phyloP scores from a whole-genome alignment of 2,113 vertebrate genomes.

The Macquaria australasica region DNA sequence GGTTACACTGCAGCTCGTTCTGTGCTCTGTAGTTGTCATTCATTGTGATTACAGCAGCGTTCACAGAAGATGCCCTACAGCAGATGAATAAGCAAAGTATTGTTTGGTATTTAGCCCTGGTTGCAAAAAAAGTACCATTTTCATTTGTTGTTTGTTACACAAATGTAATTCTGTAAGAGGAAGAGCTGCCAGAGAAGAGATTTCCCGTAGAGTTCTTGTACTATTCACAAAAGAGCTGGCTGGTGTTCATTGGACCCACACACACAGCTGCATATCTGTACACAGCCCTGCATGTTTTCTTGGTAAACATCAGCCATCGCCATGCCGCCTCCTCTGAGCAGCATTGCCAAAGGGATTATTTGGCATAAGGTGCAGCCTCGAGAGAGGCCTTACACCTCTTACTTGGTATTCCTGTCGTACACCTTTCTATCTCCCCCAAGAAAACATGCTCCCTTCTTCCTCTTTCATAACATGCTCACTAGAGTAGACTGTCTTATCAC shows the following conservation, averaged over 20 bases:
- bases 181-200: slow-evolving; percentile 39
- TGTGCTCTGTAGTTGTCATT: slow-evolving; percentile 1
- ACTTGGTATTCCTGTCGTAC: slow-evolving; percentile 60
- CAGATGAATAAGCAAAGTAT: slow-evolving; percentile 3
- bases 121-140: slow-evolving; percentile 29
- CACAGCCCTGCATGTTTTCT: slow-evolving; percentile 81
- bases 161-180: slow-evolving; percentile 11
- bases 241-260: slow-evolving; percentile 65
- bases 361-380: slow-evolving; percentile 63
- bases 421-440: slow-evolving; percentile 68
- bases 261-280: slow-evolving; percentile 65
- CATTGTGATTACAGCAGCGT: slow-evolving; percentile 21
- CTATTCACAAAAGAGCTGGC: slow-evolving; percentile 77
- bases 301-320: slow-evolving; percentile 72
- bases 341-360: slow-evolving; percentile 71
- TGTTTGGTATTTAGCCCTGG: not conserved
- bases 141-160: slow-evolving; percentile 16
- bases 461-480: slow-evolving; percentile 77
- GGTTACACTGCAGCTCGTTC: not conserved
- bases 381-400: slow-evolving; percentile 60
- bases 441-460: slow-evolving; percentile 77
- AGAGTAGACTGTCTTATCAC: slow-evolving; percentile 70
- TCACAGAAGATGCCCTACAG: not conserved
- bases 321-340: slow-evolving; percentile 60
- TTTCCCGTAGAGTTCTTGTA: slow-evolving; percentile 55